A percentile compares a stretch with the other conserved stretches of the same genome.
phyloP scores from a whole-genome alignment of 2,113 vertebrate genomes.

The Pyxicephalus adspersus region DNA sequence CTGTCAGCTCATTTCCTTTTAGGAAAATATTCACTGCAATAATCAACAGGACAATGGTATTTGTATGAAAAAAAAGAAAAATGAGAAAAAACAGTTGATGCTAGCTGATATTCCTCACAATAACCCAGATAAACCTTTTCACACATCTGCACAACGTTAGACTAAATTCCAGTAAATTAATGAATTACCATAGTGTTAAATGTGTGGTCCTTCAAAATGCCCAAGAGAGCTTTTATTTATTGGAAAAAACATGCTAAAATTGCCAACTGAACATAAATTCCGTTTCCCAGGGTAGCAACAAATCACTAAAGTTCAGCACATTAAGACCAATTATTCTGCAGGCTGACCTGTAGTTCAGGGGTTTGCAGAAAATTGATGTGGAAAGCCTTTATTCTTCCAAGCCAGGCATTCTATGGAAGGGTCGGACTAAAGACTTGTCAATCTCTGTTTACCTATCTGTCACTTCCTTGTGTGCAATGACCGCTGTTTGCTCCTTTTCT shows the following conservation, averaged over 20 bases:
- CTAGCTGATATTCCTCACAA: too few relatives aligned
- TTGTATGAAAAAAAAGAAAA: too few relatives aligned
- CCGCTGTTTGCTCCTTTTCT: background rate
- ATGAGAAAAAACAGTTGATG: too few relatives aligned
- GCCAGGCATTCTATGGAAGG: too few relatives aligned
- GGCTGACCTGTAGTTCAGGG: background rate
- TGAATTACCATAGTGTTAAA: background rate
- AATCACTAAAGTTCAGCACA: background rate
- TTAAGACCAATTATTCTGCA: background rate
- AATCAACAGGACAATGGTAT: too few relatives aligned
- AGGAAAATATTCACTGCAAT: too few relatives aligned
- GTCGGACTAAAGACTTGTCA: too few relatives aligned
- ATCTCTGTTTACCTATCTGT: too few relatives aligned
- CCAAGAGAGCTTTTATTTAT: conserved; percentile 21
- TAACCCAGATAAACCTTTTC: background rate
- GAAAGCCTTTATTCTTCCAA: background rate
- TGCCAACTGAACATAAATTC: background rate
- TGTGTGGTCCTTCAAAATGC: conserved; percentile 19
- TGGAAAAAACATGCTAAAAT: conserved; percentile 13
- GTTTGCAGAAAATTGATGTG: background rate
- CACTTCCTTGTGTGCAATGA: too few relatives aligned
- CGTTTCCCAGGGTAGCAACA: background rate
- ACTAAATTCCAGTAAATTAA: conserved; percentile 11
- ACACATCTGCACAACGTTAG: conserved; percentile 23
- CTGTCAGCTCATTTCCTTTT: too few relatives aligned